Percentiles rank a stretch among this genome's conserved stretches.
Evolutionary conservation across 1,140 invertebrate species (phyloP).

Genomic region (Ostrea edulis): DNA sequence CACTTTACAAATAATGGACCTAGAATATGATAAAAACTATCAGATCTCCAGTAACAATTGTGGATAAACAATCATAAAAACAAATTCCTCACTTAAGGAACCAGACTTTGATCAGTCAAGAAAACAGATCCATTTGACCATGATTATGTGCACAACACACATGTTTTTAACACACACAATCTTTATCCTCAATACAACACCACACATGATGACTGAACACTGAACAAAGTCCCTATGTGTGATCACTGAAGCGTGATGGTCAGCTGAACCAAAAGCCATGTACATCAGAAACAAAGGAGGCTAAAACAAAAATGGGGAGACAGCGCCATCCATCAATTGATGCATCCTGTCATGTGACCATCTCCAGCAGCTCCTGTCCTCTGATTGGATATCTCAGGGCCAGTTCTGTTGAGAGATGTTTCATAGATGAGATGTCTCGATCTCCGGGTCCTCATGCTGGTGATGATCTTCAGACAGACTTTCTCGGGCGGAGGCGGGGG

Average conservation of each 20-base stretch:
- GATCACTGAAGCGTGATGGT: slow-evolving; percentile 22
- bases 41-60: slow-evolving; percentile 7
- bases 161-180: not conserved
- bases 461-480: slow-evolving; percentile 81
- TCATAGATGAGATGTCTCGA: slow-evolving; percentile 80
- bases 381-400: not conserved
- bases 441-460: slow-evolving; percentile 82
- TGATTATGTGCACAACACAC: slow-evolving; percentile 11
- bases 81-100: not conserved
- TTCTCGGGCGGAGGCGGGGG: slow-evolving; percentile 81
- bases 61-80: not conserved
- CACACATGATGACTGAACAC: not conserved
- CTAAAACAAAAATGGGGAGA: not conserved
- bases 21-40: slow-evolving; percentile 19
- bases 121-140: not conserved
- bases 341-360: slow-evolving; percentile 2
- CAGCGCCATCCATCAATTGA: not conserved
- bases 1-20: slow-evolving; percentile 28
- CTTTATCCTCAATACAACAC: not conserved
- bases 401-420: not conserved
- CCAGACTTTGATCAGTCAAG: not conserved
- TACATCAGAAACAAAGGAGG: not conserved
- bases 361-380: not conserved
- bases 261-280: slow-evolving; percentile 18
- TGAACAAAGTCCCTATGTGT: not conserved